A percentile compares a stretch with the other conserved stretches of the same genome.
phyloP scores from a whole-genome alignment of 1,140 invertebrate genomes.

The Drosophila sproati region DNA sequence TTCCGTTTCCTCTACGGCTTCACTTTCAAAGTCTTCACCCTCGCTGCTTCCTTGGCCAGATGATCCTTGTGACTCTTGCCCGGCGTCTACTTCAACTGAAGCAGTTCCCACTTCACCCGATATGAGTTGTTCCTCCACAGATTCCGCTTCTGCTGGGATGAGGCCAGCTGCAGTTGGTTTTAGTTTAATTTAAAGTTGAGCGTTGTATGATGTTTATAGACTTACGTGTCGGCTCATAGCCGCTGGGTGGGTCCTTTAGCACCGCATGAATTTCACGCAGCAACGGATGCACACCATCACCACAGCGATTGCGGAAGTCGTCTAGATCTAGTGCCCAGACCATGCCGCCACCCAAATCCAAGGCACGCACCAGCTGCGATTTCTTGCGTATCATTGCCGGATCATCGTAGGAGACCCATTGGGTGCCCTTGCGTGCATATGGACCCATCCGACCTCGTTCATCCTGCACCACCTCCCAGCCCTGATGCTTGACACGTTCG shows the following conservation, averaged over 20 bases:
- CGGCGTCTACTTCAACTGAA: slow-evolving; percentile 46
- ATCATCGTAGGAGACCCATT: slow-evolving; percentile 96
- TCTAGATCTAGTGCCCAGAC: slow-evolving; percentile 96
- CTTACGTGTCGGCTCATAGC: slow-evolving; percentile 66
- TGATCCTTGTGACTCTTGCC: slow-evolving; percentile 7
- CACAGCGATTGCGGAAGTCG: slow-evolving; percentile 91
- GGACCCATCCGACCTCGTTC: slow-evolving; percentile 91
- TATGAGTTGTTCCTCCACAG: slow-evolving; percentile 52
- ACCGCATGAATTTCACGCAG: slow-evolving; percentile 89
- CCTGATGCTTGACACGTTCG: slow-evolving; percentile 89
- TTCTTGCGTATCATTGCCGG: slow-evolving; percentile 91
- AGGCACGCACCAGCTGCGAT: slow-evolving; percentile 90
- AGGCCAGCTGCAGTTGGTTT: slow-evolving; percentile 56
- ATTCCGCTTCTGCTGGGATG: slow-evolving; percentile 47
- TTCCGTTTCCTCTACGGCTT: slow-evolving; percentile 21
- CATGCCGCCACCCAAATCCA: slow-evolving; percentile 94
- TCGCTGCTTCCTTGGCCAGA: slow-evolving; percentile 19
- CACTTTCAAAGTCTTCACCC: slow-evolving; percentile 22
- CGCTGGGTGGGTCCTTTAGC: slow-evolving; percentile 84
- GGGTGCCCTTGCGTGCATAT: slow-evolving; percentile 92
- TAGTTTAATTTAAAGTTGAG: not conserved
- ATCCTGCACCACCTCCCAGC: slow-evolving; percentile 93
- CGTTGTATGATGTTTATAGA: not conserved
- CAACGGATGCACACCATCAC: slow-evolving; percentile 90
- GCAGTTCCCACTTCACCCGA: slow-evolving; percentile 42